These are phyloP conservation scores for Eptatretus atami DNA, from an alignment of 2,797 vertebrate genomes.

Conservation along the genomic window DNA sequence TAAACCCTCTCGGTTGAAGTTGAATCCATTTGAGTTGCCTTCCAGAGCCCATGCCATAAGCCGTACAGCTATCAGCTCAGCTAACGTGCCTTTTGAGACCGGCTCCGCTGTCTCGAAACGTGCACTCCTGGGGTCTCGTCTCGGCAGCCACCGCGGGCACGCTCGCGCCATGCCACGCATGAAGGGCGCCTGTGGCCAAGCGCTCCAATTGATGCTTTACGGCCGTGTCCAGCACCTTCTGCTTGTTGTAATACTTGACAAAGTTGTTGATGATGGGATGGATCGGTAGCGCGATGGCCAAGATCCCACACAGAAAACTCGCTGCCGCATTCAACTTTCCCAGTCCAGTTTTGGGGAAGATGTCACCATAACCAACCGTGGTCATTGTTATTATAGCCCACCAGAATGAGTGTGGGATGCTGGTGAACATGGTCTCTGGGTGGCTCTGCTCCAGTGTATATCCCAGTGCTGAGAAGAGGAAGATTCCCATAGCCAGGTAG, in stretches of 20 bases:
- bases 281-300: conserved; percentile 74
- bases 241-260: conserved; percentile 75
- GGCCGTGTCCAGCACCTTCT: conserved; percentile 63
- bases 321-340: conserved; percentile 79
- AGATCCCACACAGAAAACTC: conserved; percentile 80
- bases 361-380: conserved; percentile 77
- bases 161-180: too few relatives aligned
- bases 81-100: too few relatives aligned
- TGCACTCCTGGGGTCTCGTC: too few relatives aligned
- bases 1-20: too few relatives aligned
- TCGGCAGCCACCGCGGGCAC: too few relatives aligned
- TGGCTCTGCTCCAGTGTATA: conserved; percentile 92
- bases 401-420: conserved; percentile 95
- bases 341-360: conserved; percentile 78
- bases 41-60: too few relatives aligned
- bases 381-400: conserved; percentile 99
- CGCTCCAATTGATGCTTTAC: conserved; percentile 69
- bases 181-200: conserved; percentile 18
- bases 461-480: conserved; percentile 71
- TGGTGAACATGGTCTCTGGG: conserved; percentile 69
- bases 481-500: conserved; percentile 87
- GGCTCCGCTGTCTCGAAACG: too few relatives aligned
- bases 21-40: too few relatives aligned
- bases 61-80: too few relatives aligned
- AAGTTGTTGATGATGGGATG: conserved; percentile 97